phyloP scores from a whole-genome alignment of 2,888 invertebrate species.

The Patella caerulea region DNA sequence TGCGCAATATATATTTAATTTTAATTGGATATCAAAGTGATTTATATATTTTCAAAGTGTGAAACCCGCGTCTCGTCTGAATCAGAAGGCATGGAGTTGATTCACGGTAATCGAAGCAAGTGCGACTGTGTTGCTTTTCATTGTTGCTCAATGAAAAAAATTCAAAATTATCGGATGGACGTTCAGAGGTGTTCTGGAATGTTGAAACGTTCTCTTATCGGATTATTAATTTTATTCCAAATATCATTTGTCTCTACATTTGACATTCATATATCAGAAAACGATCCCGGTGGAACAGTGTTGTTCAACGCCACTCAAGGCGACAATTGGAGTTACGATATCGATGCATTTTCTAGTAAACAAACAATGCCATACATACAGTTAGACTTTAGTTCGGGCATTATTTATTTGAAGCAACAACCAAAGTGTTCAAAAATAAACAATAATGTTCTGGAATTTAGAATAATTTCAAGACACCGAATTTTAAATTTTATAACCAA shows the following conservation, averaged over 20 bases:
- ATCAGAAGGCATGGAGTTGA: too few relatives aligned
- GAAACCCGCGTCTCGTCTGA: too few relatives aligned
- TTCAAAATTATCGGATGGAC: too few relatives aligned
- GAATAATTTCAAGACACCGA: conserved; percentile 43
- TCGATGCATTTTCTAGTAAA: conserved; percentile 42
- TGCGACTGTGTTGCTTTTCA: too few relatives aligned
- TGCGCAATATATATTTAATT: too few relatives aligned
- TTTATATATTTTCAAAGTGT: too few relatives aligned
- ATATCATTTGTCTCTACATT: conserved; percentile 27
- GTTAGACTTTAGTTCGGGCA: conserved; percentile 47
- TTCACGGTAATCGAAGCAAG: too few relatives aligned
- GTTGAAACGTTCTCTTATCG: background rate
- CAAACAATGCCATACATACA: conserved; percentile 35
- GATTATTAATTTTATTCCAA: conserved; percentile 25
- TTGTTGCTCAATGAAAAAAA: too few relatives aligned
- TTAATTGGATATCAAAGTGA: too few relatives aligned
- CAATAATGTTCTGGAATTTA: conserved; percentile 42
- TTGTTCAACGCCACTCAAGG: conserved; percentile 62
- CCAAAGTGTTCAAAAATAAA: conserved; percentile 38
- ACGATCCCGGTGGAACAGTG: conserved; percentile 33
- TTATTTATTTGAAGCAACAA: conserved; percentile 39
- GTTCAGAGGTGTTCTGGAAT: too few relatives aligned
- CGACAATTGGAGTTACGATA: conserved; percentile 73
- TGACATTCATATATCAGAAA: conserved; percentile 42
- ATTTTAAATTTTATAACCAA: conserved; percentile 31